phyloP scores from a whole-genome alignment of 2,797 vertebrate species.

The Sardinella longiceps region DNA sequence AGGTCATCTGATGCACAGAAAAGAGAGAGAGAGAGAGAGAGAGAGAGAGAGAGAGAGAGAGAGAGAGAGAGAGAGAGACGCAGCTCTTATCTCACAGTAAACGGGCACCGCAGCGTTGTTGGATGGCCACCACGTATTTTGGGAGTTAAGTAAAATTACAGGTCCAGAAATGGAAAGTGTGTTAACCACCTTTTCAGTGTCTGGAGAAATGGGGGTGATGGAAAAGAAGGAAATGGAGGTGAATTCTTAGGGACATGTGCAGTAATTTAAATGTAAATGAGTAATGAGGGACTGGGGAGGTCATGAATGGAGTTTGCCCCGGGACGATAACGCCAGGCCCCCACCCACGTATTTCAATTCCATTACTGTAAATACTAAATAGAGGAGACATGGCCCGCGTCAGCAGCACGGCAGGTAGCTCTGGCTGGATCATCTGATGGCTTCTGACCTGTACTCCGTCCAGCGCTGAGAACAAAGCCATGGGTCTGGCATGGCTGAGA shows the following conservation, averaged over 20 bases:
- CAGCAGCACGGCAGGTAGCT: neutral
- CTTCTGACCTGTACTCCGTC: neutral
- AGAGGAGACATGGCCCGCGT: conserved; percentile 26
- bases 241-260: conserved; percentile 36
- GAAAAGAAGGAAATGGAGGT: conserved; percentile 12
- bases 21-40: neutral
- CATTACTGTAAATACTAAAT: conserved; percentile 40
- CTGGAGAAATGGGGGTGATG: conserved; percentile 29
- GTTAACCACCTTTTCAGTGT: conserved; percentile 23
- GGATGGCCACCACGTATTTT: neutral
- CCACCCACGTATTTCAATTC: conserved; percentile 45
- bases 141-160: conserved; percentile 21
- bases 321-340: conserved; percentile 38
- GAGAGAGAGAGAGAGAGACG: neutral
- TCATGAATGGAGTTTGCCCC: conserved; percentile 44
- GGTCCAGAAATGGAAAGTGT: conserved; percentile 31
- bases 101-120: neutral
- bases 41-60: neutral
- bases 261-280: conserved; percentile 52
- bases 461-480: conserved; percentile 17
- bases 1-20: conserved; percentile 2
- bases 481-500: conserved; percentile 18
- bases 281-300: conserved; percentile 45
- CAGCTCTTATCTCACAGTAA: neutral
- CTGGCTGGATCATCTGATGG: conserved; percentile 9